Base-by-base conservation (phyloP, 2,888 invertebrate genomes). In the Drosophila monieri region DNA sequence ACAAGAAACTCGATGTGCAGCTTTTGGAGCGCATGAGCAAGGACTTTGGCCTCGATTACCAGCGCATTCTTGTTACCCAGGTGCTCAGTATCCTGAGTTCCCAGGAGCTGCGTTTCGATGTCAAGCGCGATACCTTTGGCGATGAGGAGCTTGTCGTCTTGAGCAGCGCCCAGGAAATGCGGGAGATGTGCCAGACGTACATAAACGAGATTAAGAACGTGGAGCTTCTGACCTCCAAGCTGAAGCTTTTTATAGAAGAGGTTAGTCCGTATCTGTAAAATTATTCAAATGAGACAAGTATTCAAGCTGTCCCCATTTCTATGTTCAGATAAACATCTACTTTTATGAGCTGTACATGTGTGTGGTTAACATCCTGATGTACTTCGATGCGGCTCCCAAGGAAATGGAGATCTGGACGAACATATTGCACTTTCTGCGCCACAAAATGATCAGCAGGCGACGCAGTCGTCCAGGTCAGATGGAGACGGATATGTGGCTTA, bases 271-370 rank as follows among this genome's bases (percentile, higher is more conserved):
- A 3, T 4, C 18, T 10, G 5, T 6, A 8, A 6, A 3, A 4
- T n/a, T 10, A 6, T n/a, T 8, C 0, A 32, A 32, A 12, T n/a
- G 1, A 32, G n/a, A 4, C 9, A n/a, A 10, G 6, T 1, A 1
- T 37, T 27, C 3, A 27, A 27, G 27, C 6, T 8, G 9, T 27
- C 27, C 9, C 9, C 8, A 47, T 43, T 21, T 8, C n/a, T 21
- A 15, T 30, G 55, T 72, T 25, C 30, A 91, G 91, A 90, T 91
- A 23, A 91, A 92, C 70, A 89, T 90, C 3, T 92, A 92, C 67
- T 92, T 92, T 60, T 92, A 92, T 73, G 92, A 92, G 65, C 76
- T 91, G 32, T 92, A 91, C 74, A 76, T 92, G 27, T 90, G 89
- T 64, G 88, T 92, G 9, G 89, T 92, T 37, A 90, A 91, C 65